Conservation (phyloP, 1,140 invertebrate species). For the Sipha flava region DNA sequence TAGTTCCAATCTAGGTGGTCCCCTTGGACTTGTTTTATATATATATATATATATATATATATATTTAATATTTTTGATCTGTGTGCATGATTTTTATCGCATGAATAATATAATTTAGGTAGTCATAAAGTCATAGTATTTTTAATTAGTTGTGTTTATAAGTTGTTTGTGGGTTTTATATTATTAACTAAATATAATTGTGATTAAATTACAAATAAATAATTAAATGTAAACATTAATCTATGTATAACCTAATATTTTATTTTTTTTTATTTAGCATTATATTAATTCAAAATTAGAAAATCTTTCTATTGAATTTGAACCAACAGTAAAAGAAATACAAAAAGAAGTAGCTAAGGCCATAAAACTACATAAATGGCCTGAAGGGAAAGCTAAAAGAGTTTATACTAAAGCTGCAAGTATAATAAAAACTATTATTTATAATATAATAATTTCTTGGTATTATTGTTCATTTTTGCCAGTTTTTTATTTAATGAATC, state of each 20-base stretch:
- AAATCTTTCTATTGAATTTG: constrained; percentile 24
- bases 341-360: background rate
- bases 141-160: too few relatives aligned
- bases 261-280: background rate
- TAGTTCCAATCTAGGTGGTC: too few relatives aligned
- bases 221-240: too few relatives aligned
- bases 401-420: constrained; percentile 19
- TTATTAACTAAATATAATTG: too few relatives aligned
- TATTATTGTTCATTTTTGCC: background rate
- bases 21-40: too few relatives aligned
- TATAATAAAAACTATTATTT: background rate
- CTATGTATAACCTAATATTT: background rate
- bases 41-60: constrained; percentile 4
- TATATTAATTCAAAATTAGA: constrained; percentile 3
- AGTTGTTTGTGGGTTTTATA: too few relatives aligned
- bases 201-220: too few relatives aligned
- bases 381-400: constrained; percentile 31
- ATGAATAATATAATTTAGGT: too few relatives aligned
- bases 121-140: too few relatives aligned
- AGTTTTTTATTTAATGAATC: too few relatives aligned
- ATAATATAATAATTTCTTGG: background rate
- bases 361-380: constrained; percentile 11
- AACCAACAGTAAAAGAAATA: constrained; percentile 14
- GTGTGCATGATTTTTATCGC: too few relatives aligned
- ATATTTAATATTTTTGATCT: too few relatives aligned